Evolutionary conservation across 2,113 vertebrate genomes (phyloP).

Genomic region (Tachysurus fulvidraco): DNA sequence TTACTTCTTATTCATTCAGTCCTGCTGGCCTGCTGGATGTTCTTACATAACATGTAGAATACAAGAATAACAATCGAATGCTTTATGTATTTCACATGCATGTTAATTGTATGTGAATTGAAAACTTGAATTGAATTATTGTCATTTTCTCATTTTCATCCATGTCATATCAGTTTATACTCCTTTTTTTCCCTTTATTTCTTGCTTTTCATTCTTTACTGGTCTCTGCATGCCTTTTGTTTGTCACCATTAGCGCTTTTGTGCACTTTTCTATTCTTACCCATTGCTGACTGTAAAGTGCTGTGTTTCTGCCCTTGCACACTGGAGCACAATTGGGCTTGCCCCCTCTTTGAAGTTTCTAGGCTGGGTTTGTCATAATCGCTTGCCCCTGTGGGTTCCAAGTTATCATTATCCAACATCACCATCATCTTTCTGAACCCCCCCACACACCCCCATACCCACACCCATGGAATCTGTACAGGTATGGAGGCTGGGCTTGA

Average conservation of each 20-base stretch:
- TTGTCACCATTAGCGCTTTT: conserved; percentile 70
- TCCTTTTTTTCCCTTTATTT: conserved; percentile 20
- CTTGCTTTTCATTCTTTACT: conserved; percentile 55
- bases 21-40: background rate
- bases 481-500: conserved; percentile 77
- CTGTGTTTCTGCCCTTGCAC: conserved; percentile 58
- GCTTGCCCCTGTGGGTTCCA: conserved; percentile 48
- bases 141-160: conserved; percentile 51
- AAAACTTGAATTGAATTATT: too few relatives aligned
- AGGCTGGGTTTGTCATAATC: conserved; percentile 60
- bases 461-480: conserved; percentile 62
- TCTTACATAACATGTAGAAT: background rate
- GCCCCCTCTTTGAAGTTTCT: conserved; percentile 68
- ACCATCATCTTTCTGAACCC: conserved; percentile 45
- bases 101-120: conserved; percentile 8
- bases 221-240: conserved; percentile 66
- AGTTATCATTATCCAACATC: conserved; percentile 32
- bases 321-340: conserved; percentile 68
- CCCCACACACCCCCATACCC: background rate
- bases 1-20: background rate
- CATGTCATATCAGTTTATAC: conserved; percentile 51
- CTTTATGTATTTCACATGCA: background rate
- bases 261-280: conserved; percentile 61
- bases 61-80: background rate
- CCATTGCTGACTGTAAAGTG: conserved; percentile 65